phyloP scores from a whole-genome alignment of 2,888 invertebrate genomes.

The Microctonus hyperodae region DNA sequence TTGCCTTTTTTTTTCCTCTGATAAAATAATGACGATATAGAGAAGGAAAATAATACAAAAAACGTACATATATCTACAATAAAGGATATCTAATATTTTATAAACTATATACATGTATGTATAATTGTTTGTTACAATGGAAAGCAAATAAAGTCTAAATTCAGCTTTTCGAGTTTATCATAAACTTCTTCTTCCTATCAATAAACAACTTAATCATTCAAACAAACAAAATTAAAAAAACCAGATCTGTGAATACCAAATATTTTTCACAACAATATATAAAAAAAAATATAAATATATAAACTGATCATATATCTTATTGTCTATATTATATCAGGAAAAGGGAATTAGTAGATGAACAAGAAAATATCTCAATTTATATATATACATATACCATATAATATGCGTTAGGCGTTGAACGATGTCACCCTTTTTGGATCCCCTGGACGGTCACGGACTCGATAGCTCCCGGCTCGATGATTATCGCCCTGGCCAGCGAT shows the following conservation, averaged over 20 bases:
- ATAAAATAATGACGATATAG: background rate
- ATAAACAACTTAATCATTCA: background rate
- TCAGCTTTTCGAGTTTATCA: background rate
- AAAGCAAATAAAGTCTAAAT: constrained; percentile 1
- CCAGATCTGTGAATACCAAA: no score
- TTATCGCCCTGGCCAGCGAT: constrained; percentile 54
- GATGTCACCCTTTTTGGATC: constrained; percentile 20
- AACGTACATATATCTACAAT: no score
- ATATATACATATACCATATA: background rate
- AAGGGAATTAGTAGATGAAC: no score
- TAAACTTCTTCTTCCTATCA: background rate
- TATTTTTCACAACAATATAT: no score
- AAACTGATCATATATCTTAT: no score
- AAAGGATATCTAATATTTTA: no score
- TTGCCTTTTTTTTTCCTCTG: constrained; percentile 36
- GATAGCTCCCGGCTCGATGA: constrained; percentile 49
- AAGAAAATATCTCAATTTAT: background rate
- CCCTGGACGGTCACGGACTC: constrained; percentile 43
- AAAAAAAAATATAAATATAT: no score
- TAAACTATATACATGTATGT: no score
- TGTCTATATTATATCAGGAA: no score
- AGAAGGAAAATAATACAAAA: background rate
- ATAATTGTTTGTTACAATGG: background rate
- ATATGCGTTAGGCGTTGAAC: background rate
- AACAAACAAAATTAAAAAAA: no score